Evolutionary conservation across 2,888 invertebrate species (phyloP).

Genomic region (Leptinotarsa juncta): DNA sequence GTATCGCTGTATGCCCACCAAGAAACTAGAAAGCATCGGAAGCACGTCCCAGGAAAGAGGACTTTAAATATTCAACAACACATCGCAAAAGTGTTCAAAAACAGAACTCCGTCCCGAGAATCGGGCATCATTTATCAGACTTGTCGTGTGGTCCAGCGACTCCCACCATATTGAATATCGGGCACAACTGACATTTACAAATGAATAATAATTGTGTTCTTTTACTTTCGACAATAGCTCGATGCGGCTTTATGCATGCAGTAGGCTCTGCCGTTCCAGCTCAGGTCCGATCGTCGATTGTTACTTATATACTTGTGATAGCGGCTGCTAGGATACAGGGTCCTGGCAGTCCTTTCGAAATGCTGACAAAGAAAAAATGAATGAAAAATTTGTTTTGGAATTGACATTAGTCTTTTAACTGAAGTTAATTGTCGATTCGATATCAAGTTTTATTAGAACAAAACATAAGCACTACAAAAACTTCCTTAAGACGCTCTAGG

Average conservation of each 20-base stretch:
- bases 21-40: slow-evolving; percentile 49
- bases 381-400: too few relatives aligned
- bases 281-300: slow-evolving; percentile 49
- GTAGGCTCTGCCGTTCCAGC: slow-evolving; percentile 55
- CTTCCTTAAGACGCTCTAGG: too few relatives aligned
- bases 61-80: slow-evolving; percentile 63
- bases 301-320: slow-evolving; percentile 40
- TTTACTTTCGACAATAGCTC: slow-evolving; percentile 64
- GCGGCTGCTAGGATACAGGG: slow-evolving; percentile 17
- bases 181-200: slow-evolving; percentile 67
- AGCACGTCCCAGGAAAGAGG: slow-evolving; percentile 46
- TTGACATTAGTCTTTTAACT: too few relatives aligned
- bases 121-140: slow-evolving; percentile 66
- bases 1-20: slow-evolving; percentile 51
- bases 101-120: slow-evolving; percentile 62
- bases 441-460: too few relatives aligned
- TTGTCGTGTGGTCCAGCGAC: slow-evolving; percentile 66
- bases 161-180: slow-evolving; percentile 68
- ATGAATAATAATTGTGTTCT: slow-evolving; percentile 68
- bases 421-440: too few relatives aligned
- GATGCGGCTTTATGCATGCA: slow-evolving; percentile 58
- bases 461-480: too few relatives aligned
- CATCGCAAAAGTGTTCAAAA: slow-evolving; percentile 63
- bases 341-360: slow-evolving; percentile 16
- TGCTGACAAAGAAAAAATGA: not conserved